Evolutionary conservation across 2,113 vertebrate species (phyloP).

Genomic region (Hypanus sabinus): DNA sequence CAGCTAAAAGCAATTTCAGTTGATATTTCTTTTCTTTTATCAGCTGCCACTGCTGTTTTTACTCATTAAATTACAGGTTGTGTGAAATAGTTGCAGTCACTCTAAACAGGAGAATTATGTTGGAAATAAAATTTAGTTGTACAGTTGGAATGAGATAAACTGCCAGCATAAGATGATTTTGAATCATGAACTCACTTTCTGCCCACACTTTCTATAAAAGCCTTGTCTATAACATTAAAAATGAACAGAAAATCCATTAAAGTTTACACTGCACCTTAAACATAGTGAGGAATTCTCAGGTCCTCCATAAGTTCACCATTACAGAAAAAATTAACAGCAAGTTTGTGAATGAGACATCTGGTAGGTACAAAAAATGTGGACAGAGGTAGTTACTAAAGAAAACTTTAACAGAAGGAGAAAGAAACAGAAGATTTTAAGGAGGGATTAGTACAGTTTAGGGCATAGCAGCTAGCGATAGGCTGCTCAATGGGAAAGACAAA

Average conservation of each 20-base stretch:
- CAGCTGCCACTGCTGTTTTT: neutral
- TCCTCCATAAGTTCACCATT: neutral
- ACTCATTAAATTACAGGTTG: neutral
- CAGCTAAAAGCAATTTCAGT: neutral
- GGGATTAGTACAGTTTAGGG: neutral
- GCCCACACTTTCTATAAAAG: neutral
- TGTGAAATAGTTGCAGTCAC: neutral
- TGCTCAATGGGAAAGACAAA: neutral
- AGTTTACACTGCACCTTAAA: neutral
- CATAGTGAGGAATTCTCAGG: neutral
- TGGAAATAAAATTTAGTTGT: neutral
- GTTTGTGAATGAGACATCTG: neutral
- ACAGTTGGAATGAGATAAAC: neutral
- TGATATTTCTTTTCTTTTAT: neutral
- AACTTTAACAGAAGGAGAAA: neutral
- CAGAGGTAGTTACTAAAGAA: neutral
- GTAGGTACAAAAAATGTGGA: neutral
- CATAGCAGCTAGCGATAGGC: neutral
- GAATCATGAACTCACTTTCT: neutral
- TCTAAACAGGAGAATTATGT: neutral
- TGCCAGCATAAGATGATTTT: neutral
- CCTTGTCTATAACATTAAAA: neutral
- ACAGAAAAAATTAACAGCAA: neutral
- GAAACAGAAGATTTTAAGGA: neutral
- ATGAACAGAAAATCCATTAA: neutral